phyloP scores from a whole-genome alignment of 2,888 invertebrate genomes.

The Gymnocheta viridis region DNA sequence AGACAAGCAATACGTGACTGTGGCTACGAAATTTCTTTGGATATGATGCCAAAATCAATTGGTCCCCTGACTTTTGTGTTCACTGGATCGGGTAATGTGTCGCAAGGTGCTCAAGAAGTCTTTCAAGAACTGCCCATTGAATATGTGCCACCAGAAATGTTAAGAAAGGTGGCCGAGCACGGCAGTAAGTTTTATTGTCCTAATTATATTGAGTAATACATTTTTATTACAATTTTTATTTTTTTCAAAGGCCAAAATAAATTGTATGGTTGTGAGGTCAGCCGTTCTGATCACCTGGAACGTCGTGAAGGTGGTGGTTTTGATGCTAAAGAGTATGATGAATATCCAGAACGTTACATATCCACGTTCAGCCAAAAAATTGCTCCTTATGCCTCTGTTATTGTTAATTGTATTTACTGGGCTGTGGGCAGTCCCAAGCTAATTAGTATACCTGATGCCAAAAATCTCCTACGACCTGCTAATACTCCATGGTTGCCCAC shows the following conservation, averaged over 20 bases:
- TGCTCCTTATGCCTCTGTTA: slow-evolving; percentile 97
- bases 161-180: slow-evolving; percentile 97
- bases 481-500: slow-evolving; percentile 96
- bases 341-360: slow-evolving; percentile 95
- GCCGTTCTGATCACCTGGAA: slow-evolving; percentile 95
- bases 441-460: slow-evolving; percentile 98
- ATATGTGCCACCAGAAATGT: slow-evolving; percentile 96
- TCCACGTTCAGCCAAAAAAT: slow-evolving; percentile 98
- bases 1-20: slow-evolving; percentile 98
- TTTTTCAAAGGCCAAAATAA: slow-evolving; percentile 91
- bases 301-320: slow-evolving; percentile 96
- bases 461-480: slow-evolving; percentile 93
- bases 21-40: slow-evolving; percentile 98
- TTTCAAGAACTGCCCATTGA: slow-evolving; percentile 99
- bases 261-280: slow-evolving; percentile 97
- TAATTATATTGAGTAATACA: background rate
- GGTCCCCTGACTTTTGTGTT: slow-evolving; percentile 99
- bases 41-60: slow-evolving; percentile 98
- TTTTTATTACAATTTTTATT: background rate
- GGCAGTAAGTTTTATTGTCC: slow-evolving; percentile 87
- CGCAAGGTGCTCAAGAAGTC: slow-evolving; percentile 95
- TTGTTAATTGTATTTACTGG: slow-evolving; percentile 99
- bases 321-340: slow-evolving; percentile 93
- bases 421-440: slow-evolving; percentile 97
- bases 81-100: slow-evolving; percentile 98